These are phyloP conservation scores for Telmatherina bonti DNA, from an alignment of 2,797 vertebrate species.

Conservation along the genomic window DNA sequence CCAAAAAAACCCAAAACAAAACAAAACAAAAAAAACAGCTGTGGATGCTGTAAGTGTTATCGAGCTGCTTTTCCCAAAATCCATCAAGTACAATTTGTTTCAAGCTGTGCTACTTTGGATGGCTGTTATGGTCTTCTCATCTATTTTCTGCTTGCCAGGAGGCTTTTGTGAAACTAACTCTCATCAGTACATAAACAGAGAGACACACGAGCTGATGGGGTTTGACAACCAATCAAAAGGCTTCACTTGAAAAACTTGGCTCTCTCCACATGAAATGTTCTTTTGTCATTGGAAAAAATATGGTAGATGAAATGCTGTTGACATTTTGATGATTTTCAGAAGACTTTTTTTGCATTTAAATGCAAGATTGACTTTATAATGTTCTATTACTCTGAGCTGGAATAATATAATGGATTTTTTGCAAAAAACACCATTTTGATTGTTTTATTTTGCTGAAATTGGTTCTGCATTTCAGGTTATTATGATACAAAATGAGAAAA, in stretches of 20 bases:
- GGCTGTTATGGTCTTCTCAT: slow-evolving; percentile 21
- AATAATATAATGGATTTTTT: neutral
- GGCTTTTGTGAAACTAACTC: slow-evolving; percentile 29
- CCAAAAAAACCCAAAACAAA: too few relatives aligned
- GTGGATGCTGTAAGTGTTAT: neutral
- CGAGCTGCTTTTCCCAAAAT: slow-evolving; percentile 21
- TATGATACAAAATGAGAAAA: neutral
- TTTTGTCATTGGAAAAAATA: neutral
- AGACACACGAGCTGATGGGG: slow-evolving; percentile 13
- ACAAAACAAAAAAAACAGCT: neutral
- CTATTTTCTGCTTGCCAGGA: slow-evolving; percentile 34
- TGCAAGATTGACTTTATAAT: neutral
- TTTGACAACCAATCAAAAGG: slow-evolving; percentile 27
- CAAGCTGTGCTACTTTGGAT: slow-evolving; percentile 23
- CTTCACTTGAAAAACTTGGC: slow-evolving; percentile 14
- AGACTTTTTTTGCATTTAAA: too few relatives aligned
- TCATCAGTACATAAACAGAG: slow-evolving; percentile 18
- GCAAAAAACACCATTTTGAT: neutral
- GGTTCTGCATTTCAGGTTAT: neutral
- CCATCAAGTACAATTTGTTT: slow-evolving; percentile 28
- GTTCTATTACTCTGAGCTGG: neutral
- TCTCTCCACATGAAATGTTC: neutral
- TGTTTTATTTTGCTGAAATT: too few relatives aligned
- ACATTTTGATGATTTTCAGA: neutral
- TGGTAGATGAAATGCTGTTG: neutral